Base-by-base conservation (phyloP, 2,113 vertebrate species). In the Tylochromis polylepis region DNA sequence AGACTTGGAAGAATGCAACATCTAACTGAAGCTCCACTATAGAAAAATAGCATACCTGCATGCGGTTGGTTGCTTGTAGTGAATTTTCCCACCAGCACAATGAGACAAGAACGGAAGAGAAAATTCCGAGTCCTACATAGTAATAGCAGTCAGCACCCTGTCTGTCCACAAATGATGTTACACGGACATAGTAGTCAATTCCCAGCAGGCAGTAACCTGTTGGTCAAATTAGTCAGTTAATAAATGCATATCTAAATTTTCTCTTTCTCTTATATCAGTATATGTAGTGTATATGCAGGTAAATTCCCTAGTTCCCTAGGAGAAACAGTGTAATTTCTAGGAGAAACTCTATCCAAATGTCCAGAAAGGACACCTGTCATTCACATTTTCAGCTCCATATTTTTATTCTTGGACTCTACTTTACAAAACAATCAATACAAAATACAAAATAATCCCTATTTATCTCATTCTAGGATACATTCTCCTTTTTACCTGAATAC, bases 81-180 rank as follows among this genome's bases (percentile, higher is more conserved):
- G 95, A 90, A 81, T 97, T 97, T 90, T 97, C 96, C 96, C 96
- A 97, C 96, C 96, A 97, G 84, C 96, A 97, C 14, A 96, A 53
- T 3, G 96, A 97, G 34, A 96, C 29, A 0, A 97, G 90, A 7
- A 96, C 4, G 2, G 95, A 95, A 15, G 93, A 81, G 9, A 96
- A 82, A 57, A 97, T 93, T 20, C 95, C 95, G 56, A 97, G 3
- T n/a, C 12, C 96, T 22, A 97, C 38, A n/a, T 93, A 97, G 0
- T 78, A 1, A 24, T 49, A 96, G 57, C 85, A 83, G 24, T 88
- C 38, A 0, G 2, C 0, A 1, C 18, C 18, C 79, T 95, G 91
- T 6, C 16, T 9, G 6, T 88, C 86, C 67, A 95, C 90, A 20
- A 1, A 83, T 18, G 92, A 93, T 1, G 91, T 10, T 6, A 92